Conservation (phyloP, 2,113 vertebrate genomes). For the Prolemur simus region DNA sequence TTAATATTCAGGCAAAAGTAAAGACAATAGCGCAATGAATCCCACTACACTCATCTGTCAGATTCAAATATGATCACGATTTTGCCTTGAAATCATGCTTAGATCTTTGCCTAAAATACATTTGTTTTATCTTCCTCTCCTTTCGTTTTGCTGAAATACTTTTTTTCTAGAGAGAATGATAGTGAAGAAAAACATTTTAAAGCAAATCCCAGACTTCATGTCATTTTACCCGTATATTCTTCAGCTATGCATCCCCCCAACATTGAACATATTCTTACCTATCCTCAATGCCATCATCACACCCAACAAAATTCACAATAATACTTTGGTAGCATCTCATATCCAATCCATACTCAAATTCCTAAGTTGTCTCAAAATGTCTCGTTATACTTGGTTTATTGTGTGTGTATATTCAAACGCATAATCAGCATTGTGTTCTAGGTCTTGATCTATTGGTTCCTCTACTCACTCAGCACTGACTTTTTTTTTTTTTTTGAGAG, state of each 20-base stretch:
- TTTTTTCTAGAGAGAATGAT: not conserved
- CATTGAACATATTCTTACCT: not conserved
- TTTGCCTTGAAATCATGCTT: not conserved
- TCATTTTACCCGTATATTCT: not conserved
- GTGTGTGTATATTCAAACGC: not conserved
- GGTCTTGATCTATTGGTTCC: not conserved
- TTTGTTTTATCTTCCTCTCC: constrained; percentile 14
- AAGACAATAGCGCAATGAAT: not conserved
- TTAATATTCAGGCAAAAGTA: not conserved
- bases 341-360: not conserved
- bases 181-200: not conserved
- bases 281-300: not conserved
- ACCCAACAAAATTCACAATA: not conserved
- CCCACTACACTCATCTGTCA: not conserved
- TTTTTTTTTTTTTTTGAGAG: too few relatives aligned
- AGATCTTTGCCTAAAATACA: not conserved
- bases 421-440: not conserved
- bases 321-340: not conserved
- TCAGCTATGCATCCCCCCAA: not conserved
- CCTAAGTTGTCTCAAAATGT: not conserved
- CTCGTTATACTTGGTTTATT: not conserved
- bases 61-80: not conserved
- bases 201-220: not conserved
- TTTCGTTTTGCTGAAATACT: not conserved
- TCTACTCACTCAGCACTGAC: not conserved